Conservation (phyloP, 2,113 vertebrate genomes). For the Thermophis baileyi region DNA sequence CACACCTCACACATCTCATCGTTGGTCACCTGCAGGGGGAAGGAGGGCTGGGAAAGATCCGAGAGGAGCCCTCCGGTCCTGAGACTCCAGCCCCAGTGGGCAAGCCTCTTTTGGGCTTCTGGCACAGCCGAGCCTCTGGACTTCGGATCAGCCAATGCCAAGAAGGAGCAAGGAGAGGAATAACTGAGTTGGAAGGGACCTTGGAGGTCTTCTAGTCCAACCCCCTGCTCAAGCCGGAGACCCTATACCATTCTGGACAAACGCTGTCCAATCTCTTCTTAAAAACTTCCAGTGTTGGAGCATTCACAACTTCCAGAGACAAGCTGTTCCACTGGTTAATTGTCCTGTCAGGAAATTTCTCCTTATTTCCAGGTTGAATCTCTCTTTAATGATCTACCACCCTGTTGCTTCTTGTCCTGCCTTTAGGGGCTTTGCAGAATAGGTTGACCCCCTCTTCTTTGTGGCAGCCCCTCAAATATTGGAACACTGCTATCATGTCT, state of each 20-base stretch:
- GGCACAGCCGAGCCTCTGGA: background rate
- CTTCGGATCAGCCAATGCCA: background rate
- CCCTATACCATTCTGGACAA: background rate
- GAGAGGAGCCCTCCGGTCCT: background rate
- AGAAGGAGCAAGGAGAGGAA: background rate
- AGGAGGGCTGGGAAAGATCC: background rate
- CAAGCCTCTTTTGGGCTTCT: background rate
- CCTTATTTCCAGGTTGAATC: too few relatives aligned
- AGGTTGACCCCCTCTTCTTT: too few relatives aligned
- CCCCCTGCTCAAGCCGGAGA: background rate
- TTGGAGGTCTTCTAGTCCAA: background rate
- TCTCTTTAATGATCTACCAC: too few relatives aligned
- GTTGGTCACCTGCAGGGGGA: slow-evolving; percentile 72
- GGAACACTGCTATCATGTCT: too few relatives aligned
- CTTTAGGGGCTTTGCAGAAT: too few relatives aligned
- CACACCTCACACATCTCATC: slow-evolving; percentile 96
- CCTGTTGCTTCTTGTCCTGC: too few relatives aligned
- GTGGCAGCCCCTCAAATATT: too few relatives aligned
- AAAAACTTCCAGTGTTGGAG: background rate
- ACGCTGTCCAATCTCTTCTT: background rate
- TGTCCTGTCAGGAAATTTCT: background rate
- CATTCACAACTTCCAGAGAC: background rate
- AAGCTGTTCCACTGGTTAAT: background rate
- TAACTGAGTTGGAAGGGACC: background rate
- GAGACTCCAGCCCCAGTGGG: background rate